These are phyloP conservation scores for Augochlora pura DNA, from an alignment of 1,140 invertebrate species.

Conservation along the genomic window DNA sequence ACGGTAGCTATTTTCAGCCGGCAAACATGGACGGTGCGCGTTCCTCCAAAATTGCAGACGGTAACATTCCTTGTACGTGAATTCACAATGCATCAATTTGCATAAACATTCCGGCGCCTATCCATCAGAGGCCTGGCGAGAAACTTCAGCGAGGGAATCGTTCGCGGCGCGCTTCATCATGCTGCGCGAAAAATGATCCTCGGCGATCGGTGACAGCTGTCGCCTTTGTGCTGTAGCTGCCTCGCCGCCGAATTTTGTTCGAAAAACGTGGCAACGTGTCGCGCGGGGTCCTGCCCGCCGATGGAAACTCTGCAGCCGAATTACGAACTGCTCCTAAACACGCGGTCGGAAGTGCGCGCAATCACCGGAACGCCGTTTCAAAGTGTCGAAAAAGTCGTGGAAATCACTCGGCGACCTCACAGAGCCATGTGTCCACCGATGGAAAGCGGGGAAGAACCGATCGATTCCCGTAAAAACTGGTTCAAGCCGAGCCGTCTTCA, in stretches of 20 bases:
- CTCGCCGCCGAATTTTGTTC: background rate
- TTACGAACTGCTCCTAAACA: background rate
- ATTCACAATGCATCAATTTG: too few species aligned
- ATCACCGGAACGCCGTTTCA: constrained; percentile 16
- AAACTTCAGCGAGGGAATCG: background rate
- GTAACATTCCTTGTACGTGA: too few species aligned
- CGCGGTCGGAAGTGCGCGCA: background rate
- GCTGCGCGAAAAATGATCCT: background rate
- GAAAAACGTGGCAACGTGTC: background rate
- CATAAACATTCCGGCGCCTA: too few species aligned
- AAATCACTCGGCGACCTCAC: constrained; percentile 15
- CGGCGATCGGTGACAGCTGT: background rate
- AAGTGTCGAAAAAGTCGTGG: background rate
- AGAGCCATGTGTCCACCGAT: constrained; percentile 2
- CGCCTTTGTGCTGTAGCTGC: too few species aligned
- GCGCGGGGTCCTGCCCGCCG: background rate
- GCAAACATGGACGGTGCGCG: too few species aligned
- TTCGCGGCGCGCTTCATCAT: background rate
- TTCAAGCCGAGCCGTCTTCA: background rate
- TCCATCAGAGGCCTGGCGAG: background rate
- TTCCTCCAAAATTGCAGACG: too few species aligned
- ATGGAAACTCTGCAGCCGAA: background rate
- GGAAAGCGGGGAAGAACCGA: constrained; percentile 17
- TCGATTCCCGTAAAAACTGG: background rate
- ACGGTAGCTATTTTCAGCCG: too few species aligned